These are phyloP conservation scores for Acanthurus tractus DNA, from an alignment of 2,797 vertebrate species.

Conservation along the genomic window DNA sequence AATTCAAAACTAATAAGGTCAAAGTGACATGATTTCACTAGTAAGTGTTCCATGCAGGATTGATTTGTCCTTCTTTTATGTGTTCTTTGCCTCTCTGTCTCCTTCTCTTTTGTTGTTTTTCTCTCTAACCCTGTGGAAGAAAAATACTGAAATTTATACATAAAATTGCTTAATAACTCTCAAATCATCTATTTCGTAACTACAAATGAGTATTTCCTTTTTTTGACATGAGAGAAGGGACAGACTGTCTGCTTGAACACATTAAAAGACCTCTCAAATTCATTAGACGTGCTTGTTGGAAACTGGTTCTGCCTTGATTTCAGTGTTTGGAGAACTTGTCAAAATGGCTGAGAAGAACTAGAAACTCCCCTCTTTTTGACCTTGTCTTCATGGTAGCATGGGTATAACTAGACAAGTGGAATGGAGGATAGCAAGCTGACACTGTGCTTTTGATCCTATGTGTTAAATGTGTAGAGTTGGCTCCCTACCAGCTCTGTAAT, in stretches of 20 bases:
- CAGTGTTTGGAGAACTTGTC: background rate
- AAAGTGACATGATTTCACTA: background rate
- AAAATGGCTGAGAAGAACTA: background rate
- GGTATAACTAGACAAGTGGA: background rate
- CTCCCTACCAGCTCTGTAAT: background rate
- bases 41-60: constrained; percentile 8
- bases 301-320: background rate
- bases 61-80: constrained; percentile 5
- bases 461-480: background rate
- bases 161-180: background rate
- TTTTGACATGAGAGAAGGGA: background rate
- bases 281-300: background rate
- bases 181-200: background rate
- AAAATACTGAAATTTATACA: background rate
- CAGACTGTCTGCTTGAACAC: background rate
- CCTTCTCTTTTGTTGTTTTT: background rate
- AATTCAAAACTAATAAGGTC: constrained; percentile 16
- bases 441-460: background rate
- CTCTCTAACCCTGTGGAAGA: background rate
- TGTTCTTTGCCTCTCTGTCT: background rate
- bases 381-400: background rate
- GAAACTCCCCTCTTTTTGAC: background rate
- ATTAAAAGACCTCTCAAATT: background rate
- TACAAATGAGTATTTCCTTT: background rate
- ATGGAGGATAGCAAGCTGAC: background rate